Evolutionary conservation across 1,140 invertebrate species (phyloP).

Genomic region (Zophobas morio): DNA sequence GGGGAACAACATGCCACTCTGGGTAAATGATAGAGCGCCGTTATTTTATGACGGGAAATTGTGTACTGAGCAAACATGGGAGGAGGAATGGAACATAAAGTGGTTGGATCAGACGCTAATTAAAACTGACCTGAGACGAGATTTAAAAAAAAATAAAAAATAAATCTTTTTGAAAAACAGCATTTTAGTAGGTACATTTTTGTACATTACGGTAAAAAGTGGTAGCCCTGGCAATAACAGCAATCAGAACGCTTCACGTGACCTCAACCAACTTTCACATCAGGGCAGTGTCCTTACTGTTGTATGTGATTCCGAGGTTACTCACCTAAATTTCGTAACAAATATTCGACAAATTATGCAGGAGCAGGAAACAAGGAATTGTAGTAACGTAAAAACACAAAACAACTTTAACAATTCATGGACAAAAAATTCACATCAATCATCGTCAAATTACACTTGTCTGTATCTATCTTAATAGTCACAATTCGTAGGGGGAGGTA

Average conservation of each 20-base stretch:
- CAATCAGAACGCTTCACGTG: conserved; percentile 42
- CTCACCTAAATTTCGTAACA: conserved; percentile 39
- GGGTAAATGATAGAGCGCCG: conserved; percentile 17
- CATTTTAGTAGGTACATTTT: neutral
- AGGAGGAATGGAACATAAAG: conserved; percentile 9
- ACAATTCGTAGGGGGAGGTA: too few relatives aligned
- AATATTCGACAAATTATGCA: conserved; percentile 29
- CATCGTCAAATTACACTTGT: too few relatives aligned
- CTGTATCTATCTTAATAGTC: too few relatives aligned
- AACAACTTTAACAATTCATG: too few relatives aligned
- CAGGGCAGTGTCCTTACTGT: conserved; percentile 38
- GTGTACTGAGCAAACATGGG: conserved; percentile 21
- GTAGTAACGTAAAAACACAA: too few relatives aligned
- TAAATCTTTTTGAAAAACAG: neutral
- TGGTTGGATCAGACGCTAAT: neutral
- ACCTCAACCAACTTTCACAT: conserved; percentile 33
- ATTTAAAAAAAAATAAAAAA: conserved; percentile 1
- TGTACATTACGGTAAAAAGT: too few relatives aligned
- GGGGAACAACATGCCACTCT: conserved; percentile 41
- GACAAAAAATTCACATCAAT: too few relatives aligned
- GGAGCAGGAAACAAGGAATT: conserved; percentile 27
- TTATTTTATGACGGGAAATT: conserved; percentile 30
- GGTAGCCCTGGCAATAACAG: conserved; percentile 21
- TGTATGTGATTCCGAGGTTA: conserved; percentile 36
- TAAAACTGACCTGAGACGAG: neutral